Evolutionary conservation across 2,888 invertebrate genomes (phyloP), one percentile per base, ranked within the genome.

Genomic region (Lycocerus yunnanus): DNA sequence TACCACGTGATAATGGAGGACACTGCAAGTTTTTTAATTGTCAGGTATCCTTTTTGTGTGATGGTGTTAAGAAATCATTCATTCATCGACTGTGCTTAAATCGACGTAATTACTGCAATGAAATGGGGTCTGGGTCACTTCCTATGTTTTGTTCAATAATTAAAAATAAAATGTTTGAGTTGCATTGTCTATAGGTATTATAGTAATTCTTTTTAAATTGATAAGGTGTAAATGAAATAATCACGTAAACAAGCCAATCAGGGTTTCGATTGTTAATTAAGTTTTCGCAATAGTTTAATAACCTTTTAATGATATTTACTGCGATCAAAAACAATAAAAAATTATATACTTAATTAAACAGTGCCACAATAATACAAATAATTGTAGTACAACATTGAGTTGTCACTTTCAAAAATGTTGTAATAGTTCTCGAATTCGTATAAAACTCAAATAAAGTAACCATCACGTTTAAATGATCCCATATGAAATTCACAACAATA

Each of bases 381-480:
- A 43, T 43, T 43, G 43, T 43, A n/a, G 18, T 20, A n/a, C 16
- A 63, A 63, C 61, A 63, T 63, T 63, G 61, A 63, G 61, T 63
- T 63, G 61, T 63, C 61, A 63, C 61, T 63, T 63, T 63, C 61
- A 63, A 63, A 63, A 16, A 43, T 43, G 43, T 43, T 43, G 43
- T n/a, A 43, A 43, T 43, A 43, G n/a, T 43, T n/a, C 13, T 43
- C 43, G 43, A 43, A 43, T 43, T n/a, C 43, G n/a, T n/a, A n/a
- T 43, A 43, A 43, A 43, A 43, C 43, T 43, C 43, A n/a, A 43
- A 43, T 43, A 43, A 43, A 43, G 43, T 63, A 63, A 63, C n/a
- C 15, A 15, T 63, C 20, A 18, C 13, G 15, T 63, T 63, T 63
- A 18, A 63, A 63, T 63, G 13, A 18, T 63, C 15, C 61, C n/a